Percentiles rank a stretch among this genome's conserved stretches.
These are phyloP conservation scores for Xestobium rufovillosum DNA, from an alignment of 2,888 invertebrate species.

Conservation along the genomic window DNA sequence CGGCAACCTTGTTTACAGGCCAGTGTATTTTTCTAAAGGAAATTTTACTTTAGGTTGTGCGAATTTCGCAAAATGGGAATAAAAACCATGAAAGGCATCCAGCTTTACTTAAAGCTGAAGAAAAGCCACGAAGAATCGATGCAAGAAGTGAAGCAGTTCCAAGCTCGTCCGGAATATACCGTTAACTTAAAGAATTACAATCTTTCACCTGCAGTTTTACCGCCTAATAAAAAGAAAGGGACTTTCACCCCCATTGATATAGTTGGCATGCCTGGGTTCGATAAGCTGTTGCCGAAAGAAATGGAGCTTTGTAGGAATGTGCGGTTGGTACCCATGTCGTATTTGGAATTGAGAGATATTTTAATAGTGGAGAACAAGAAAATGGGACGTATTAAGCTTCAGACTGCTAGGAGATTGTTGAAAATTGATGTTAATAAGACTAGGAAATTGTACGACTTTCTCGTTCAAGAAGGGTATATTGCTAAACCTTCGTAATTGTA, in stretches of 20 bases:
- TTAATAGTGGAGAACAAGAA: constrained; percentile 71
- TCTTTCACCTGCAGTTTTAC: constrained; percentile 15
- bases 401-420: constrained; percentile 74
- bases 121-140: constrained; percentile 51
- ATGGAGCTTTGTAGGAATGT: constrained; percentile 67
- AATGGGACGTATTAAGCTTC: constrained; percentile 63
- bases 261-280: constrained; percentile 69
- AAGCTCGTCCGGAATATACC: constrained; percentile 20
- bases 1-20: too few relatives aligned
- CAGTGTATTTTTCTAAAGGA: too few relatives aligned
- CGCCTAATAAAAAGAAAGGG: constrained; percentile 36
- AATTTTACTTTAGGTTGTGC: constrained; percentile 44
- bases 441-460: constrained; percentile 74
- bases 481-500: constrained; percentile 44
- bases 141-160: constrained; percentile 44
- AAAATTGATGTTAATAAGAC: constrained; percentile 94
- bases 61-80: constrained; percentile 67
- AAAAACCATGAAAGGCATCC: constrained; percentile 53
- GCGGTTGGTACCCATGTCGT: constrained; percentile 70
- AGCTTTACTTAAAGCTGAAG: constrained; percentile 58
- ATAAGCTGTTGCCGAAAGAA: constrained; percentile 62
- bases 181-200: neutral
- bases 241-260: constrained; percentile 56
- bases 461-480: constrained; percentile 65
- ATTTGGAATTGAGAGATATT: constrained; percentile 67